A percentile compares a stretch with the other conserved stretches of the same genome.
Conservation (phyloP, 1,140 invertebrate genomes). For the Rhizoglyphus robini region DNA sequence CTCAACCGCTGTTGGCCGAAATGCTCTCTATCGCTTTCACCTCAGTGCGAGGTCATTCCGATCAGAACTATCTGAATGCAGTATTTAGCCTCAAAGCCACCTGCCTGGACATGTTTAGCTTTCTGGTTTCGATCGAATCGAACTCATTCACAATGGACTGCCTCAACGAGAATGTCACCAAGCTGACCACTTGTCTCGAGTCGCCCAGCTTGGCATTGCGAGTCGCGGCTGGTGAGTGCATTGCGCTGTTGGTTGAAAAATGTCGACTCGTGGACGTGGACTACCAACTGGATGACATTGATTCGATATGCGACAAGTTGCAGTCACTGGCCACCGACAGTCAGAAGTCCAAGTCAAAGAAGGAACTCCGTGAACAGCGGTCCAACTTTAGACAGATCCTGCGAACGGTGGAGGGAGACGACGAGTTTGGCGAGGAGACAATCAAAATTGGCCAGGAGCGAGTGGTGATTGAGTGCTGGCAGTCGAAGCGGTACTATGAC, state of each 20-base stretch:
- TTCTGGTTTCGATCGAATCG: slow-evolving; percentile 61
- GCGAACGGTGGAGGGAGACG: slow-evolving; percentile 51
- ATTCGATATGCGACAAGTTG: slow-evolving; percentile 41
- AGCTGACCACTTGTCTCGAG: too few species aligned
- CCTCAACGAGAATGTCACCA: too few species aligned
- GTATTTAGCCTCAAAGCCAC: slow-evolving; percentile 56
- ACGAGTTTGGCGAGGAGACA: slow-evolving; percentile 51
- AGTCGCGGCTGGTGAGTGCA: slow-evolving; percentile 71
- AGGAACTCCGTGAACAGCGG: slow-evolving; percentile 69
- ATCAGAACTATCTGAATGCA: slow-evolving; percentile 52
- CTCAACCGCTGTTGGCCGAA: too few species aligned
- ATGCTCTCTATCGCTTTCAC: slow-evolving; percentile 62
- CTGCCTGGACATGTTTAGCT: slow-evolving; percentile 68
- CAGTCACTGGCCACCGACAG: slow-evolving; percentile 74
- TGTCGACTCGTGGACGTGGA: slow-evolving; percentile 49
- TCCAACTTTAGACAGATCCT: slow-evolving; percentile 78
- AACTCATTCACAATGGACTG: slow-evolving; percentile 41
- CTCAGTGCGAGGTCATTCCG: slow-evolving; percentile 53
- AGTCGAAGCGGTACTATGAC: slow-evolving; percentile 56
- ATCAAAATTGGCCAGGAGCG: slow-evolving; percentile 60
- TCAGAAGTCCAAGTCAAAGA: too few species aligned
- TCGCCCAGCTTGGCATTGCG: too few species aligned
- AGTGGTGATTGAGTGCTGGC: slow-evolving; percentile 60
- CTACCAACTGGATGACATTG: slow-evolving; percentile 33
- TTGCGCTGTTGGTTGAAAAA: slow-evolving; percentile 73